Conservation (phyloP, 2,113 vertebrate genomes). For the Peromyscus polionotus region DNA sequence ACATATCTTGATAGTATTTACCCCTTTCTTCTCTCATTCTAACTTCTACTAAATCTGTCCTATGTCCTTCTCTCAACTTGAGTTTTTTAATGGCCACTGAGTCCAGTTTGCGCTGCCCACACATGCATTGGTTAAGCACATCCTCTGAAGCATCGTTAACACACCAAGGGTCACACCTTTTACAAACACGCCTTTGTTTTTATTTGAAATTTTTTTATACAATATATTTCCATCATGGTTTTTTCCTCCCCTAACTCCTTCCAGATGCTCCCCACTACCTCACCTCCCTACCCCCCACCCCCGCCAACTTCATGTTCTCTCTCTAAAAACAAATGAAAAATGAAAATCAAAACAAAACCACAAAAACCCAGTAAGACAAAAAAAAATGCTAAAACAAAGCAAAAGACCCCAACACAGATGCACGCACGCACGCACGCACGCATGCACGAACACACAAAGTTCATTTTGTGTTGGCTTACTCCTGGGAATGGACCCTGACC, state of each 20-base stretch:
- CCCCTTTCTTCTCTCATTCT: not conserved
- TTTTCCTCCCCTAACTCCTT: not conserved
- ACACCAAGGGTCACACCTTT: not conserved
- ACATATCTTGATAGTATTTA: not conserved
- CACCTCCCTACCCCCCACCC: not conserved
- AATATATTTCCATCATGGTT: not conserved
- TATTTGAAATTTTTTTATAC: not conserved
- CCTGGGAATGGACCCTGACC: not conserved
- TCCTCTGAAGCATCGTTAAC: not conserved
- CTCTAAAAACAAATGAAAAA: not conserved
- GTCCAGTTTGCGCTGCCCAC: too few species aligned
- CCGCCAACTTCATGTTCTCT: not conserved
- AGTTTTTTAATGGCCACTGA: not conserved
- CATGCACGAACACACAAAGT: not conserved
- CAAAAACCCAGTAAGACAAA: not conserved
- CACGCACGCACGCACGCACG: too few species aligned
- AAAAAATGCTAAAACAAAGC: not conserved
- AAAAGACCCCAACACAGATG: not conserved
- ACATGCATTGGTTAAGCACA: not conserved
- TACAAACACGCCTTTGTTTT: not conserved
- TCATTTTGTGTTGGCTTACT: not conserved
- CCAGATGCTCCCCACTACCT: not conserved
- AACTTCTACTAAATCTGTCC: not conserved
- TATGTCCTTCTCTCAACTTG: not conserved
- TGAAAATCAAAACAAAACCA: not conserved